Percentiles rank a stretch among this genome's conserved stretches.
Evolutionary conservation across 2,888 invertebrate species (phyloP).

Genomic region (Drosophila mimetica): DNA sequence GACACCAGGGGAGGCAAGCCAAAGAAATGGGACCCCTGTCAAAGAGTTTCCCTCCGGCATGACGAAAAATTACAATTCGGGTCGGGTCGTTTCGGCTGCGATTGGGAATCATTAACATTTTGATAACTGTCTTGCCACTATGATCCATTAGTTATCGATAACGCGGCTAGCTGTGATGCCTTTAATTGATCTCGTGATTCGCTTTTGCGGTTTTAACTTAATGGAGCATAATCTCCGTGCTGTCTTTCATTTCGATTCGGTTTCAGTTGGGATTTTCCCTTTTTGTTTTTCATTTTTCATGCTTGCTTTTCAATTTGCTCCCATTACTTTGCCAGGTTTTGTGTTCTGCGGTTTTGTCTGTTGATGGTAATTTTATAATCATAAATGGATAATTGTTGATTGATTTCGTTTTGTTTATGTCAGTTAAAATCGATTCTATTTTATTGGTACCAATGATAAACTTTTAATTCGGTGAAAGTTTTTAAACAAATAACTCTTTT

Average conservation of each 20-base stretch:
- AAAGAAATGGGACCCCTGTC: conserved; percentile 22
- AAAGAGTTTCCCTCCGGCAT: conserved; percentile 45
- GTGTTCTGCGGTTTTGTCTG: conserved; percentile 18
- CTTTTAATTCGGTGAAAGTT: neutral
- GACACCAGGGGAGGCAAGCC: conserved; percentile 56
- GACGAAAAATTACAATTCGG: conserved; percentile 49
- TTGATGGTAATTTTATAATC: conserved; percentile 22
- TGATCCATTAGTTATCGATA: conserved; percentile 51
- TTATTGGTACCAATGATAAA: neutral
- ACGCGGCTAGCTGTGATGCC: conserved; percentile 28
- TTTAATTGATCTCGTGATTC: conserved; percentile 41
- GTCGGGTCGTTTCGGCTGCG: conserved; percentile 37
- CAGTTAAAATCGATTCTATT: neutral
- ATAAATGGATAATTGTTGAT: conserved; percentile 30
- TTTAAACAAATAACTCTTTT: neutral
- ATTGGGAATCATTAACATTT: conserved; percentile 60
- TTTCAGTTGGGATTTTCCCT: conserved; percentile 17
- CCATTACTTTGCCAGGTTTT: conserved; percentile 33
- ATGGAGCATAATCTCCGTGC: conserved; percentile 42
- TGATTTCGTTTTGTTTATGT: conserved; percentile 7
- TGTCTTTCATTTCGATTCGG: conserved; percentile 31
- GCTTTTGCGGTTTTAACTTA: conserved; percentile 49
- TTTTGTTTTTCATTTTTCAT: conserved; percentile 44
- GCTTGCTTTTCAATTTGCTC: conserved; percentile 43
- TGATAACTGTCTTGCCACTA: conserved; percentile 48